Conservation (phyloP, 1,140 invertebrate species). For the Cotesia glomerata region DNA sequence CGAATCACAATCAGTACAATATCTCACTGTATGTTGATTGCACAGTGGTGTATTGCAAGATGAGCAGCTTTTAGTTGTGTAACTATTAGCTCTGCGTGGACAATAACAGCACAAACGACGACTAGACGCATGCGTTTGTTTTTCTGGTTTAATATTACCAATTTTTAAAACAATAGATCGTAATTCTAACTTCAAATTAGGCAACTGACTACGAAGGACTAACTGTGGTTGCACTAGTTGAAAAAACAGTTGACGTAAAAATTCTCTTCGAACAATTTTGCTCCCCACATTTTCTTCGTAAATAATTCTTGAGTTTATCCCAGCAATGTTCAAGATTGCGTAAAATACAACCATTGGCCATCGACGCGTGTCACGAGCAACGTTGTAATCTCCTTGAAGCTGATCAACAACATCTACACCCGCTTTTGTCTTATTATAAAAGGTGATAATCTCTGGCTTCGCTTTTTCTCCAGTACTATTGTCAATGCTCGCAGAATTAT, state of each 20-base stretch:
- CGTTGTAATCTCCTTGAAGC: constrained; percentile 40
- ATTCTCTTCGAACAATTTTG: constrained; percentile 4
- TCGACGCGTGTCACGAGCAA: constrained; percentile 38
- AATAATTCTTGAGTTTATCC: constrained; percentile 19
- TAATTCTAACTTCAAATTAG: not conserved
- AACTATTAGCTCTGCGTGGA: not conserved
- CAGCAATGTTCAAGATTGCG: constrained; percentile 39
- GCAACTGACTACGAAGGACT: not conserved
- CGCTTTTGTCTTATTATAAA: constrained; percentile 16
- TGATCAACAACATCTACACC: constrained; percentile 51
- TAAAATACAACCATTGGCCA: constrained; percentile 52
- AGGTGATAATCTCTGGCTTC: constrained; percentile 45
- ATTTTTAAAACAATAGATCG: not conserved
- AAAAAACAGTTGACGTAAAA: not conserved
- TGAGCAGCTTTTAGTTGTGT: not conserved
- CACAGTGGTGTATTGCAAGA: not conserved
- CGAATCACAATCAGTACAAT: not conserved
- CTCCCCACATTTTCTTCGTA: too few species aligned
- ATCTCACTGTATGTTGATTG: not conserved
- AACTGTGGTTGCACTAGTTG: not conserved
- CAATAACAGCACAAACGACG: not conserved
- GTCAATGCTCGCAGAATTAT: constrained; percentile 46
- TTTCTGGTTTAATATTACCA: not conserved
- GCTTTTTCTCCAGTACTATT: constrained; percentile 29
- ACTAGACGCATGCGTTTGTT: not conserved